These are phyloP conservation scores for Psophia crepitans DNA, from an alignment of 2,113 vertebrate species.

Conservation along the genomic window DNA sequence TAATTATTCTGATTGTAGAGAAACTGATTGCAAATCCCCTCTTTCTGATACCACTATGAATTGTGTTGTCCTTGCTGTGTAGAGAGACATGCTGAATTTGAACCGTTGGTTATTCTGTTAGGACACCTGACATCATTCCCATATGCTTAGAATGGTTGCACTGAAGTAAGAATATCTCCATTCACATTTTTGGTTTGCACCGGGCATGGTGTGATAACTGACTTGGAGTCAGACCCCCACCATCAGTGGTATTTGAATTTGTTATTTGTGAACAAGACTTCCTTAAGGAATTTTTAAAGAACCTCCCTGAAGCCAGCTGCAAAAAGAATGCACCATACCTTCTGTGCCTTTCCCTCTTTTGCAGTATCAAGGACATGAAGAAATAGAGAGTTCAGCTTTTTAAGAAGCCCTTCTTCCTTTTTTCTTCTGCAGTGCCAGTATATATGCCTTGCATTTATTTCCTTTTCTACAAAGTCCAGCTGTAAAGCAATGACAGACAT, in stretches of 20 bases:
- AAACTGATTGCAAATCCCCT: not conserved
- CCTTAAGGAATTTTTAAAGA: not conserved
- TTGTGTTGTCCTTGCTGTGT: not conserved
- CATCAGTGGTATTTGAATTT: not conserved
- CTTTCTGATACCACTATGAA: not conserved
- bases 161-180: not conserved
- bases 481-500: slow-evolving; percentile 27
- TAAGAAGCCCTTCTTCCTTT: slow-evolving; percentile 77
- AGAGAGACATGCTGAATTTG: not conserved
- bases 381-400: slow-evolving; percentile 66
- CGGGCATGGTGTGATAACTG: accelerated
- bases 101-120: not conserved
- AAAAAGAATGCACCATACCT: slow-evolving; percentile 48
- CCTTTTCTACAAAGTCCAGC: slow-evolving; percentile 78
- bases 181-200: not conserved
- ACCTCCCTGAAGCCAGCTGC: not conserved
- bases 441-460: slow-evolving; percentile 67
- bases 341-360: slow-evolving; percentile 48
- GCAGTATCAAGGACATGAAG: slow-evolving; percentile 30
- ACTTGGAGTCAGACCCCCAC: not conserved
- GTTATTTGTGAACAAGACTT: not conserved
- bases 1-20: not conserved
- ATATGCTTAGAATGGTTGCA: not conserved
- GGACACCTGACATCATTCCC: not conserved
- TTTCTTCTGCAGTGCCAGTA: slow-evolving; percentile 78